These are phyloP conservation scores for Papio anubis DNA, from an alignment of 2,113 vertebrate genomes.

Conservation along the genomic window DNA sequence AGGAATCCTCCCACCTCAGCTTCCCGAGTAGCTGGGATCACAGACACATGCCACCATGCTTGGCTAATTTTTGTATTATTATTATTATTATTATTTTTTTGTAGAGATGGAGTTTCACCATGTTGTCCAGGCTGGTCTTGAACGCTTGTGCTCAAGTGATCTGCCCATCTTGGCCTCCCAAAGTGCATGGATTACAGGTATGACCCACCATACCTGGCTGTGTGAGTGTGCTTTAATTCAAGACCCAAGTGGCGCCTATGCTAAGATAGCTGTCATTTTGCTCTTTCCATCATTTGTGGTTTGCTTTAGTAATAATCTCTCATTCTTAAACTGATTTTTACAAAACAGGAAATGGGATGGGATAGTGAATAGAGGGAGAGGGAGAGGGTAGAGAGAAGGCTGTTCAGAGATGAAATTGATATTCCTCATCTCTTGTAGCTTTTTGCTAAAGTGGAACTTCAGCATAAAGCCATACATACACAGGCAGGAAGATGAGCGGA, in stretches of 20 bases:
- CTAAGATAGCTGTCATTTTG: neutral
- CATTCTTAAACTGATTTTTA: constrained; percentile 31
- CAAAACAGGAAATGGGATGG: neutral
- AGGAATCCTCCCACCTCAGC: too few relatives aligned
- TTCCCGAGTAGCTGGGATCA: too few relatives aligned
- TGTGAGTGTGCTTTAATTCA: neutral
- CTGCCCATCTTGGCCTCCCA: too few relatives aligned
- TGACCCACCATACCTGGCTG: too few relatives aligned
- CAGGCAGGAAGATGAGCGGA: neutral
- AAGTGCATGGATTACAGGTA: too few relatives aligned
- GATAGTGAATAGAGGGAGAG: neutral
- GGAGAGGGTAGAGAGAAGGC: neutral
- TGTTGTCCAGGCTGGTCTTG: too few relatives aligned
- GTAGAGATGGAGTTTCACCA: too few relatives aligned
- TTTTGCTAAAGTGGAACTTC: neutral
- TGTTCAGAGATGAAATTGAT: neutral
- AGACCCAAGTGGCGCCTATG: neutral
- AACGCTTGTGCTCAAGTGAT: too few relatives aligned
- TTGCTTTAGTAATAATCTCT: neutral
- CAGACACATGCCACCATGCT: too few relatives aligned
- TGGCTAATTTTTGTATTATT: too few relatives aligned
- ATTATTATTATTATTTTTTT: neutral
- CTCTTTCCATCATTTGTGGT: neutral
- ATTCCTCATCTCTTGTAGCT: neutral
- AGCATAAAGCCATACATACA: too few relatives aligned